Evolutionary conservation across 2,797 vertebrate species (phyloP).

Genomic region (Dicrostonyx torquatus): DNA sequence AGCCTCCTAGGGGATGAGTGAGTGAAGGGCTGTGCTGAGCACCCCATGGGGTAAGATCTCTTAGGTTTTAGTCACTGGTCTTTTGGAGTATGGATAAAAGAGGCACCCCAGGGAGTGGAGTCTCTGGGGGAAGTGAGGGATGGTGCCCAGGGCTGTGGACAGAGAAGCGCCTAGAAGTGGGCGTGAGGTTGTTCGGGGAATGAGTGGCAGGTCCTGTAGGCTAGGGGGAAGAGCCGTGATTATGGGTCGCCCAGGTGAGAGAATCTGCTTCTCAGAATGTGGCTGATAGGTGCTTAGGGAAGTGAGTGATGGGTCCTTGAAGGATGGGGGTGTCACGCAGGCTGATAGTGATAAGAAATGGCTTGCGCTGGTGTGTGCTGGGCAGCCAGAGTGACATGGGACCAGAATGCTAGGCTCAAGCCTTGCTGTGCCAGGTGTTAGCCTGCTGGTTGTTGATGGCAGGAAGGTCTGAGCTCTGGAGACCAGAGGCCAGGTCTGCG

Average conservation of each 20-base stretch:
- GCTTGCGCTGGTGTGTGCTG: no score
- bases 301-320: neutral
- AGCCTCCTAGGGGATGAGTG: neutral
- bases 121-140: neutral
- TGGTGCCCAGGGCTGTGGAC: neutral
- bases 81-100: neutral
- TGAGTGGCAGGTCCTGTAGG: neutral
- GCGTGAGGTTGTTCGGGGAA: neutral
- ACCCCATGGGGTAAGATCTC: neutral
- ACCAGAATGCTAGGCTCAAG: neutral
- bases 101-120: neutral
- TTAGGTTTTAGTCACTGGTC: neutral
- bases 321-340: neutral
- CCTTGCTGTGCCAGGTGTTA: neutral
- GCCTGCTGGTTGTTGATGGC: neutral
- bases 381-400: neutral
- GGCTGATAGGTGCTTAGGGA: neutral
- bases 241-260: neutral
- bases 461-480: conserved; percentile 1
- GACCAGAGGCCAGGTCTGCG: neutral
- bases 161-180: neutral
- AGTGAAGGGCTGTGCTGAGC: neutral
- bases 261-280: neutral
- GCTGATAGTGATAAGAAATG: neutral
- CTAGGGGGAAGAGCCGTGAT: neutral